These are phyloP conservation scores for Triplophysa rosa DNA, from an alignment of 2,113 vertebrate species.

Conservation along the genomic window DNA sequence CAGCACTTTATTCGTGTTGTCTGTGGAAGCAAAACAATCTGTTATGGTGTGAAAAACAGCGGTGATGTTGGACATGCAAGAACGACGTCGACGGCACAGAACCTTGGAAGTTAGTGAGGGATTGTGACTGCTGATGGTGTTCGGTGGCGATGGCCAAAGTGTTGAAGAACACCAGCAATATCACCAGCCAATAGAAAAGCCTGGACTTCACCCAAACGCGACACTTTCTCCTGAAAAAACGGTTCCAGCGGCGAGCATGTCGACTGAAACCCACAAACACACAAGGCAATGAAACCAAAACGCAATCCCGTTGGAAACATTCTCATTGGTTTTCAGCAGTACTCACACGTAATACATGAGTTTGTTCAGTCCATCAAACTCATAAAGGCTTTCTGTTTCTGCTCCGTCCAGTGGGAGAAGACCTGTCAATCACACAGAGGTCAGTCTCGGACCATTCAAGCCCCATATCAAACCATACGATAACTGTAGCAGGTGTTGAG, in stretches of 20 bases:
- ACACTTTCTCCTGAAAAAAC: constrained; percentile 84
- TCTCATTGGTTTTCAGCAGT: background rate
- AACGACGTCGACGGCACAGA: background rate
- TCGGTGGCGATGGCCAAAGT: constrained; percentile 88
- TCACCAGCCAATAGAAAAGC: constrained; percentile 90
- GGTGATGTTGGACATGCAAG: background rate
- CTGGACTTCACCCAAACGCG: constrained; percentile 83
- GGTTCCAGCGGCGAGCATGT: constrained; percentile 85
- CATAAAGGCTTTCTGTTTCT: constrained; percentile 82
- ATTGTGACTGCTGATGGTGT: constrained; percentile 82
- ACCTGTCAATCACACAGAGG: constrained; percentile 67
- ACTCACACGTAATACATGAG: constrained; percentile 87
- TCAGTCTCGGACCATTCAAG: background rate
- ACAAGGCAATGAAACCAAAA: background rate
- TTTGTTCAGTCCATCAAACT: constrained; percentile 85
- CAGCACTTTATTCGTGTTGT: constrained; percentile 82
- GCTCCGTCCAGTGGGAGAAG: constrained; percentile 78
- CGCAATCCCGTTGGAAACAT: background rate
- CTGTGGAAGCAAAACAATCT: constrained; percentile 61
- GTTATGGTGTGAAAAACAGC: no score
- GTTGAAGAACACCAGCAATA: constrained; percentile 86
- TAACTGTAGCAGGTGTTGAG: background rate
- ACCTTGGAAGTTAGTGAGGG: constrained; percentile 87
- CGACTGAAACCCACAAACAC: constrained; percentile 67
- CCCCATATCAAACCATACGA: no score